phyloP scores from a whole-genome alignment of 1,140 invertebrate genomes.

The Latrodectus geometricus region DNA sequence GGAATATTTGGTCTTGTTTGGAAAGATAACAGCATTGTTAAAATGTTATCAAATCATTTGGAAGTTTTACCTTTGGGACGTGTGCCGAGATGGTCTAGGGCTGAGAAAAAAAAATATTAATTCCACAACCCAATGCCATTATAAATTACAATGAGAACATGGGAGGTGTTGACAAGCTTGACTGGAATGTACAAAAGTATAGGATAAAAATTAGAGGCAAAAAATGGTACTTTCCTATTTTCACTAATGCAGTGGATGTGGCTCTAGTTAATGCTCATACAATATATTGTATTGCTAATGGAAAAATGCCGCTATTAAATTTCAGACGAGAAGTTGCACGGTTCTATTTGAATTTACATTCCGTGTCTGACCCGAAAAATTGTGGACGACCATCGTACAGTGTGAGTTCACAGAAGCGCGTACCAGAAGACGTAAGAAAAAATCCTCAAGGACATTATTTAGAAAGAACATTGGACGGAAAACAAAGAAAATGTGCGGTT shows the following conservation, averaged over 20 bases:
- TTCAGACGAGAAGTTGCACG: slow-evolving; percentile 40
- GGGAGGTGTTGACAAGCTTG: slow-evolving; percentile 40
- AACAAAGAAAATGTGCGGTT: slow-evolving; percentile 41
- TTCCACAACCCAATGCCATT: slow-evolving; percentile 39
- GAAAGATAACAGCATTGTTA: slow-evolving; percentile 34
- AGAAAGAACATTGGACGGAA: slow-evolving; percentile 41
- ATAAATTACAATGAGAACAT: slow-evolving; percentile 41
- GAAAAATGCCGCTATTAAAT: slow-evolving; percentile 36
- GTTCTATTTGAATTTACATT: slow-evolving; percentile 41
- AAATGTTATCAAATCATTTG: slow-evolving; percentile 31
- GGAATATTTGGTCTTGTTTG: slow-evolving; percentile 41
- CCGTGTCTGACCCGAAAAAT: slow-evolving; percentile 40
- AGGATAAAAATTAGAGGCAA: slow-evolving; percentile 40
- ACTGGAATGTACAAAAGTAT: slow-evolving; percentile 40
- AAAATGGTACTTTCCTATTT: slow-evolving; percentile 40
- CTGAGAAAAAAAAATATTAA: slow-evolving; percentile 32
- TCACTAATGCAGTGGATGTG: slow-evolving; percentile 41
- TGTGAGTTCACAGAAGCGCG: slow-evolving; percentile 38
- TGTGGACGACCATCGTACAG: slow-evolving; percentile 38
- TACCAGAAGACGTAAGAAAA: slow-evolving; percentile 41
- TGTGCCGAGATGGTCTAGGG: slow-evolving; percentile 25
- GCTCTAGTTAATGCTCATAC: slow-evolving; percentile 41
- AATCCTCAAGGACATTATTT: slow-evolving; percentile 42
- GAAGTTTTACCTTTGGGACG: slow-evolving; percentile 32
- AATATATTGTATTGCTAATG: slow-evolving; percentile 41